Percentiles rank a stretch among this genome's conserved stretches.
These are phyloP conservation scores for Urocolius indicus DNA, from an alignment of 2,113 vertebrate species.

Conservation along the genomic window DNA sequence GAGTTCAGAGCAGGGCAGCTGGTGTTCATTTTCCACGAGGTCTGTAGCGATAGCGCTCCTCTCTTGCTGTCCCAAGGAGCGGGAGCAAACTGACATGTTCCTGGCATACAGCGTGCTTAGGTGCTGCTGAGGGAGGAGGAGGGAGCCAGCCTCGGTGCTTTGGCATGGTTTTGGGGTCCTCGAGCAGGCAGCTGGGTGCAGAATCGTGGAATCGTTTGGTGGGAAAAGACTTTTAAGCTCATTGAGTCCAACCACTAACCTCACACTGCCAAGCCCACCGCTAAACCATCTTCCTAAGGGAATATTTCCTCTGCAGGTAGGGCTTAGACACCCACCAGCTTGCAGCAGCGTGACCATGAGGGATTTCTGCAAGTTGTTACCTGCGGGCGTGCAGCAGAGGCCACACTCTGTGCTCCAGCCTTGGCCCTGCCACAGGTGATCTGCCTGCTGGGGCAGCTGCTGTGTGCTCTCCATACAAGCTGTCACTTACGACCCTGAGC, in stretches of 20 bases:
- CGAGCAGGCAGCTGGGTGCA: neutral
- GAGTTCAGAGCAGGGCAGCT: neutral
- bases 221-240: too few species aligned
- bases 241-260: too few species aligned
- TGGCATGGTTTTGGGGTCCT: neutral
- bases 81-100: neutral
- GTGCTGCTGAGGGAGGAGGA: neutral
- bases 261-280: too few species aligned
- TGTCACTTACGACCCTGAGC: conserved; percentile 4
- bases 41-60: fast-evolving
- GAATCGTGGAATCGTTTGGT: too few species aligned
- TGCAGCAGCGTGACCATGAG: neutral
- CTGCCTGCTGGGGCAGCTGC: neutral
- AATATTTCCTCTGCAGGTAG: fast-evolving
- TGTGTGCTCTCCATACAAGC: neutral
- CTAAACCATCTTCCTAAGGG: neutral
- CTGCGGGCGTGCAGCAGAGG: too few species aligned
- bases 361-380: neutral
- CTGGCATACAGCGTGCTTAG: fast-evolving
- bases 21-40: fast-evolving
- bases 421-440: neutral
- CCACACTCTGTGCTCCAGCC: neutral
- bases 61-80: neutral
- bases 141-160: neutral
- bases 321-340: fast-evolving